phyloP scores from a whole-genome alignment of 2,797 vertebrate genomes.

The Acanthurus tractus region DNA sequence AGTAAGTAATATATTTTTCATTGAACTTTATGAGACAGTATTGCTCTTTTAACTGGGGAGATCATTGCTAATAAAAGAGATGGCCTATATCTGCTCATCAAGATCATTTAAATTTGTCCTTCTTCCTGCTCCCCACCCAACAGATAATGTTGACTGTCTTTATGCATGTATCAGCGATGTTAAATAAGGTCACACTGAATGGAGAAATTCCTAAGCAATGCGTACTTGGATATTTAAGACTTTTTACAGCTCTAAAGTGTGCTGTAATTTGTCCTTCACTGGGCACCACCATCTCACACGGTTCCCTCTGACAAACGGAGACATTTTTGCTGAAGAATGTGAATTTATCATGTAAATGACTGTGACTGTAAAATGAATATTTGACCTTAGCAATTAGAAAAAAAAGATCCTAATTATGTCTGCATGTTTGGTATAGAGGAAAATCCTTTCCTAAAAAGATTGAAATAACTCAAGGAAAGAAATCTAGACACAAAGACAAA shows the following conservation, averaged over 20 bases:
- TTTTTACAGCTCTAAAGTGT: not conserved
- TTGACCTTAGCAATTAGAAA: not conserved
- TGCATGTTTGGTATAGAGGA: not conserved
- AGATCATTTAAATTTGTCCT: not conserved
- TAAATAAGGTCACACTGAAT: not conserved
- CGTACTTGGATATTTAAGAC: slow-evolving; percentile 2
- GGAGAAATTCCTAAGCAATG: not conserved
- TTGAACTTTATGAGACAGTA: not conserved
- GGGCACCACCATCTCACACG: not conserved
- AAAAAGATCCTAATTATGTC: not conserved
- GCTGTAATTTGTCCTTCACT: slow-evolving; percentile 18
- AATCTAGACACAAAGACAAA: too few species aligned
- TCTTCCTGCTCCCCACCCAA: too few species aligned
- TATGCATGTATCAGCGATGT: not conserved
- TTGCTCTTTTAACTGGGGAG: not conserved
- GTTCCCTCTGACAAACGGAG: not conserved
- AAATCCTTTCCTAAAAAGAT: slow-evolving; percentile 6
- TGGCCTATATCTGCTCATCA: slow-evolving; percentile 12
- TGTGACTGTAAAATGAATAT: not conserved
- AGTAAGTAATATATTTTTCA: not conserved
- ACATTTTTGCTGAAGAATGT: slow-evolving; percentile 7
- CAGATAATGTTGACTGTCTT: slow-evolving; percentile 5
- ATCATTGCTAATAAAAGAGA: slow-evolving; percentile 1
- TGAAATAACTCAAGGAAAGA: too few species aligned
- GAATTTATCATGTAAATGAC: slow-evolving; percentile 22